Percentiles rank a stretch among this genome's conserved stretches.
These are phyloP conservation scores for Oenanthe oenanthe DNA, from an alignment of 2,113 vertebrate genomes.

Conservation along the genomic window DNA sequence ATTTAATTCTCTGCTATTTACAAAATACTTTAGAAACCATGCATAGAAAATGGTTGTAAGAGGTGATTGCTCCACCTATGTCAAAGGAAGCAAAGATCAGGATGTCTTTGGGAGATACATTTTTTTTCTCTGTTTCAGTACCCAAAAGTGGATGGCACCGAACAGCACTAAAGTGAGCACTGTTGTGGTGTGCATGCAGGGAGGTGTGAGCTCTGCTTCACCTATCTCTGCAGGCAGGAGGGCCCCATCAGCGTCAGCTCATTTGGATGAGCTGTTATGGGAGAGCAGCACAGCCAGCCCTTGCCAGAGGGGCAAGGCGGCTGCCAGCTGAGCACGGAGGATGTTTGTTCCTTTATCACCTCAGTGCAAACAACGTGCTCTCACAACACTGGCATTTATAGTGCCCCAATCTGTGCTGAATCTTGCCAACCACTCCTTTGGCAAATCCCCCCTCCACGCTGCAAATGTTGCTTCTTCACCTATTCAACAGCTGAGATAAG, in stretches of 20 bases:
- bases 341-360: neutral
- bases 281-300: neutral
- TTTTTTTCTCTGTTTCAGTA: neutral
- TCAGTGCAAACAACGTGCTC: neutral
- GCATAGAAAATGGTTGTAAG: neutral
- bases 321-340: neutral
- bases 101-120: neutral
- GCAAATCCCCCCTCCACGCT: neutral
- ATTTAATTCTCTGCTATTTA: neutral
- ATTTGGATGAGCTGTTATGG: neutral
- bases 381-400: rapidly evolving
- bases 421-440: neutral
- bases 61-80: rapidly evolving
- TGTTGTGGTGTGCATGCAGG: rapidly evolving
- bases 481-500: neutral
- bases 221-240: neutral
- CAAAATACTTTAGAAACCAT: neutral
- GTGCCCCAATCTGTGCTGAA: neutral
- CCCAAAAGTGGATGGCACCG: neutral
- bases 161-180: neutral
- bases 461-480: neutral
- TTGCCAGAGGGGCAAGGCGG: rapidly evolving
- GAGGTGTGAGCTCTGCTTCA: neutral
- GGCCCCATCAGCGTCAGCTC: neutral
- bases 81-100: neutral